Evolutionary conservation across 2,113 vertebrate genomes (phyloP).

Genomic region (Albula glossodonta): DNA sequence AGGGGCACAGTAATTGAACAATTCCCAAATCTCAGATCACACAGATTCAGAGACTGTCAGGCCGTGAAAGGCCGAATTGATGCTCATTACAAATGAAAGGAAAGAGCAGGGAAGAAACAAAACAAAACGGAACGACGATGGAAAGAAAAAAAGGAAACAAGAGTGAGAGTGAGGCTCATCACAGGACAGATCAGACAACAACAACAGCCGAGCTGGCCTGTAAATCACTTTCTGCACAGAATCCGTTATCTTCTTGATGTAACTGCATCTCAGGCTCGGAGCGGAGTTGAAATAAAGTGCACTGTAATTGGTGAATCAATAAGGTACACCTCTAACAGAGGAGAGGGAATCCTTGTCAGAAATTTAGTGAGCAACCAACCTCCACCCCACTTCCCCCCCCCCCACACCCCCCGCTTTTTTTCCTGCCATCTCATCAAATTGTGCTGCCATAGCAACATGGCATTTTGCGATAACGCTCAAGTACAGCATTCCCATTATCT

Average conservation of each 20-base stretch:
- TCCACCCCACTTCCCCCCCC: no score
- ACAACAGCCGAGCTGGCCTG: background rate
- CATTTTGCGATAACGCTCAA: no score
- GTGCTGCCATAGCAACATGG: background rate
- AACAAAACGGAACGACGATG: background rate
- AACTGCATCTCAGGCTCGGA: background rate
- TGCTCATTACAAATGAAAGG: background rate
- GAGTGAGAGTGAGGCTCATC: background rate
- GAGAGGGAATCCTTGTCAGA: background rate
- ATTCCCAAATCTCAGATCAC: constrained; percentile 19
- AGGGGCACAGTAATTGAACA: constrained; percentile 16
- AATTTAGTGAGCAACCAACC: background rate
- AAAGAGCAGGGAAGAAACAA: background rate
- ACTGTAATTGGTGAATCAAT: background rate
- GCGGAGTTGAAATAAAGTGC: background rate
- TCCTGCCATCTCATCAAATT: background rate
- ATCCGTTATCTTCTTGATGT: background rate
- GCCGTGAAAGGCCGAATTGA: constrained; percentile 2
- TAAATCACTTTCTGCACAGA: background rate
- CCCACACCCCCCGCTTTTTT: background rate
- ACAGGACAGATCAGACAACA: constrained; percentile 5
- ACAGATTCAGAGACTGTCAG: background rate
- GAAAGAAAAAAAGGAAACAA: background rate
- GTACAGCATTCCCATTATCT: background rate
- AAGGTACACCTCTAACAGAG: background rate